Percentiles rank a stretch among this genome's conserved stretches.
phyloP scores from a whole-genome alignment of 2,888 invertebrate genomes.

The Calameuta idolon region DNA sequence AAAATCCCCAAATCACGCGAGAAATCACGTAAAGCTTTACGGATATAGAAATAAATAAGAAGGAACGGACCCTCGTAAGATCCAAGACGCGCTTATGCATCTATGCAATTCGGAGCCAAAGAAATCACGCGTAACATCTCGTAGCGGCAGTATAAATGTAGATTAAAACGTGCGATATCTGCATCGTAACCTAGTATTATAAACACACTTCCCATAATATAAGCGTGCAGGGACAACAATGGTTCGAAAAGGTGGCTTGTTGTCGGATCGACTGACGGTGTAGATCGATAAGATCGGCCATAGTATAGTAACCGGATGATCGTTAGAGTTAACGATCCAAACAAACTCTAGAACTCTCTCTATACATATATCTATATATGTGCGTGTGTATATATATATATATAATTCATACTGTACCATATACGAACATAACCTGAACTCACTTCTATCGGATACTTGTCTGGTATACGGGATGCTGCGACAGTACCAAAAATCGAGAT shows the following conservation, averaged over 20 bases:
- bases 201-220: neutral
- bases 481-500: slow-evolving; percentile 44
- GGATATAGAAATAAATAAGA: neutral
- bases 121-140: neutral
- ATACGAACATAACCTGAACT: slow-evolving; percentile 25
- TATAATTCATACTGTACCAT: neutral
- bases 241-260: neutral
- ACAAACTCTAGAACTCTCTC: neutral
- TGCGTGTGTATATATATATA: neutral
- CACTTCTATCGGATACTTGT: slow-evolving; percentile 61
- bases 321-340: neutral
- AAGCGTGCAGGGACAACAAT: neutral
- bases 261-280: neutral
- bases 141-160: neutral
- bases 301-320: neutral
- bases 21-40: neutral
- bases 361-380: neutral
- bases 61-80: neutral
- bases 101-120: neutral
- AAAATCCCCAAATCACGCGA: neutral
- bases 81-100: neutral
- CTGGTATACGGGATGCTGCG: slow-evolving; percentile 51
- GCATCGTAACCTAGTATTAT: neutral
- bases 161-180: neutral
- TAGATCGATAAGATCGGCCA: neutral